Evolutionary conservation across 2,888 invertebrate species (phyloP).

Genomic region (Gisinianus flammeolus): DNA sequence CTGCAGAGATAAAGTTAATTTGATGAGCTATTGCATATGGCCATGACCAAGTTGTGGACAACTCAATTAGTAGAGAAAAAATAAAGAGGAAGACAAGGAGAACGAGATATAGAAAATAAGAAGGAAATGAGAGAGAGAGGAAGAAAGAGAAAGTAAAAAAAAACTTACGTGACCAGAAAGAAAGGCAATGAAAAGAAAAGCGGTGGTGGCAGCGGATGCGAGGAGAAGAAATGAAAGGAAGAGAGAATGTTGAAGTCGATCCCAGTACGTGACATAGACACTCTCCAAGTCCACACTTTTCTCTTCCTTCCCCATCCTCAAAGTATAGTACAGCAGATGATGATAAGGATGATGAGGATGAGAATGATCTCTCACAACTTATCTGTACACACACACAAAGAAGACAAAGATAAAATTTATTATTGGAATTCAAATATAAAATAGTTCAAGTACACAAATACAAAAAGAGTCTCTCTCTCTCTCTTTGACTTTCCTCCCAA

Average conservation of each 20-base stretch:
- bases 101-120: not conserved
- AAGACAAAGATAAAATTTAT: not conserved
- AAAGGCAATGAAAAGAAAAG: constrained; percentile 67
- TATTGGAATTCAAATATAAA: not conserved
- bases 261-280: constrained; percentile 74
- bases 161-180: constrained; percentile 59
- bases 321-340: not conserved
- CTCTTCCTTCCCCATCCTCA: constrained; percentile 54
- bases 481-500: not conserved
- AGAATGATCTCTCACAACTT: constrained; percentile 1
- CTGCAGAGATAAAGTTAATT: too few species aligned
- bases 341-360: not conserved
- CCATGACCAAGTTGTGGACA: constrained; percentile 13
- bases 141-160: constrained; percentile 2
- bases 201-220: constrained; percentile 69
- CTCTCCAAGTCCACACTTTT: constrained; percentile 70
- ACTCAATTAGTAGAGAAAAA: constrained; percentile 21
- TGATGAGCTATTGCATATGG: too few species aligned
- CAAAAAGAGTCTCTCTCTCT: not conserved
- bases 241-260: constrained; percentile 75
- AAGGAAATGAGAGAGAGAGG: not conserved
- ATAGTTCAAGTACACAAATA: not conserved
- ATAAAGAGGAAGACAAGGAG: not conserved
- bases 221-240: constrained; percentile 76
- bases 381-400: not conserved